Evolutionary conservation across 2,888 invertebrate genomes (phyloP).

Genomic region (Lasioglossum lativentre): DNA sequence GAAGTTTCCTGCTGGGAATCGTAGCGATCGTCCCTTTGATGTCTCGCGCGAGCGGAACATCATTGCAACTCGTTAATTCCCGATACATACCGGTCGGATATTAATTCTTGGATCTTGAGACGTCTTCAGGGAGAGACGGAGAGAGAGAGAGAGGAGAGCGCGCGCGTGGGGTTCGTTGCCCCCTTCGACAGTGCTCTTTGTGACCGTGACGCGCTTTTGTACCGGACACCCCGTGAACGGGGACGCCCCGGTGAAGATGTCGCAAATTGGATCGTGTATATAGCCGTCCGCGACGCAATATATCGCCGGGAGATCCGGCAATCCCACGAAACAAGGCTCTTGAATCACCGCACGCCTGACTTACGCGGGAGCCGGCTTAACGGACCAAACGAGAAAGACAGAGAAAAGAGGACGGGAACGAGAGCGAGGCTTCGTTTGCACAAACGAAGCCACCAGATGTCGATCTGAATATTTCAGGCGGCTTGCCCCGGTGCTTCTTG

Average conservation of each 20-base stretch:
- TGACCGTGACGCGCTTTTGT: conserved; percentile 71
- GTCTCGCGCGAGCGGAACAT: not conserved
- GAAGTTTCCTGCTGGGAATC: not conserved
- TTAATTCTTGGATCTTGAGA: conserved; percentile 56
- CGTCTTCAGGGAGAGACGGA: conserved; percentile 19
- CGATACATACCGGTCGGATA: conserved; percentile 43
- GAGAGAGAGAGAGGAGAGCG: not conserved
- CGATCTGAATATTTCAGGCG: conserved; percentile 80
- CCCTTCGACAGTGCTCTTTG: conserved; percentile 45
- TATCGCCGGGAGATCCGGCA: conserved; percentile 72
- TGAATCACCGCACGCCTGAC: conserved; percentile 83
- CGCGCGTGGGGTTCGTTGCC: conserved; percentile 25
- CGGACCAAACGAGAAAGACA: conserved; percentile 72
- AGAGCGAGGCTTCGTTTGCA: conserved; percentile 74
- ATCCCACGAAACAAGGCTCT: conserved; percentile 83
- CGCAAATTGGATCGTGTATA: conserved; percentile 76
- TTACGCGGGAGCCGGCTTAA: conserved; percentile 83
- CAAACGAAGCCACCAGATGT: conserved; percentile 82
- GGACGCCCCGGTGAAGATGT: conserved; percentile 65
- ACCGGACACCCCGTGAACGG: conserved; percentile 67
- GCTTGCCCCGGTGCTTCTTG: conserved; percentile 77
- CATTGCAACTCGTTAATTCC: conserved; percentile 37
- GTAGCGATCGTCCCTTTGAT: conserved; percentile 28
- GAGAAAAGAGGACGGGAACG: not conserved
- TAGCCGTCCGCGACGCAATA: conserved; percentile 49